A percentile compares a stretch with the other conserved stretches of the same genome.
These are phyloP conservation scores for Notoglanidium macrostoma DNA, from an alignment of 2,797 vertebrate species.

Conservation along the genomic window DNA sequence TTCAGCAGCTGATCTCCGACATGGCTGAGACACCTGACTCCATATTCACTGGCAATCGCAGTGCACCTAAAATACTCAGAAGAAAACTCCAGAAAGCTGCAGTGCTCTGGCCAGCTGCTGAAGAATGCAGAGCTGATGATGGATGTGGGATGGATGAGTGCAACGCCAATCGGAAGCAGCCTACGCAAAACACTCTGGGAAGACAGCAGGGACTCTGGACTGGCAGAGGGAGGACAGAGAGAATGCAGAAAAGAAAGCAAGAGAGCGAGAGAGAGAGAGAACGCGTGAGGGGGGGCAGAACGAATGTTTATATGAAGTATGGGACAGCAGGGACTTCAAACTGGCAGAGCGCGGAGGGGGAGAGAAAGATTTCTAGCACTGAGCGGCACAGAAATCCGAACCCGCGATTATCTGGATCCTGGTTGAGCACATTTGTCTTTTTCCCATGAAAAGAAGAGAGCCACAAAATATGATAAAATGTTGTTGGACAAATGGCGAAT, in stretches of 20 bases:
- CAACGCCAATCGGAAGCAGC: conserved; percentile 64
- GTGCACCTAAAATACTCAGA: neutral
- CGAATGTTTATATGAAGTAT: conserved; percentile 14
- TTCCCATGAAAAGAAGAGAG: neutral
- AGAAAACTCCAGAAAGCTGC: conserved; percentile 1
- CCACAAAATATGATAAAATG: neutral
- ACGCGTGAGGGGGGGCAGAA: neutral
- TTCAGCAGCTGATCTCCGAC: neutral
- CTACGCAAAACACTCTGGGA: conserved; percentile 10
- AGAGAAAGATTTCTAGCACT: neutral
- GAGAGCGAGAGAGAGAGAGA: neutral
- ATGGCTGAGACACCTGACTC: conserved; percentile 16
- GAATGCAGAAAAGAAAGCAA: neutral
- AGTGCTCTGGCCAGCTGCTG: conserved; percentile 34
- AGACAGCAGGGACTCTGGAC: conserved; percentile 63
- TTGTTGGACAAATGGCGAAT: neutral
- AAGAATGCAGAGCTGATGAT: conserved; percentile 59
- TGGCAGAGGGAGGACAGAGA: conserved; percentile 56
- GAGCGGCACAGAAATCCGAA: neutral
- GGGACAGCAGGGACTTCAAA: conserved; percentile 16
- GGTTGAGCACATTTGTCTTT: neutral
- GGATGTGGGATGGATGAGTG: conserved; percentile 72
- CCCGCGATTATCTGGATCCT: neutral
- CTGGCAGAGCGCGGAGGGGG: neutral
- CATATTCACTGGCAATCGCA: conserved; percentile 1